Evolutionary conservation across 2,797 vertebrate species (phyloP).

Genomic region (Psittacula echo): DNA sequence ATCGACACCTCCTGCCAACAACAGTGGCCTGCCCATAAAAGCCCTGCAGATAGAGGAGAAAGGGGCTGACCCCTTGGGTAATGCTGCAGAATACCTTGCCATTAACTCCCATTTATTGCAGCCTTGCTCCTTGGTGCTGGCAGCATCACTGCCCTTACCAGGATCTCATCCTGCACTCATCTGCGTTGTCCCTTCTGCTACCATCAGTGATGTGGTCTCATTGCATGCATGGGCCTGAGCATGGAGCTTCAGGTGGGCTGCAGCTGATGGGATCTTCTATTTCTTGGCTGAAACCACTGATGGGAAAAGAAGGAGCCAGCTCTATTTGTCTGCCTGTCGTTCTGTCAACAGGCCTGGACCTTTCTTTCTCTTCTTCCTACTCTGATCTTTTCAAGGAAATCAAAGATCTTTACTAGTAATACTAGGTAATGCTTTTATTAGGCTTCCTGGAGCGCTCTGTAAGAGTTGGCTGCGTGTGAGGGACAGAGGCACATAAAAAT

Average conservation of each 20-base stretch:
- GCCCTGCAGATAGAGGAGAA: background rate
- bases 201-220: background rate
- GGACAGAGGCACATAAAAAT: slow-evolving; percentile 19
- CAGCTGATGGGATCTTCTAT: background rate
- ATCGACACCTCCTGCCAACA: background rate
- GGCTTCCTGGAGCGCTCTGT: background rate
- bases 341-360: background rate
- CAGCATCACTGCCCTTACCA: background rate
- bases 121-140: background rate
- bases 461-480: background rate
- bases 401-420: background rate
- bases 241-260: background rate
- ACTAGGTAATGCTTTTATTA: background rate
- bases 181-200: background rate
- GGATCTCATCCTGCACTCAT: background rate
- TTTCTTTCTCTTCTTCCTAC: background rate
- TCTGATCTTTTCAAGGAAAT: background rate
- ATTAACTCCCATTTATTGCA: background rate
- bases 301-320: background rate
- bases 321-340: background rate
- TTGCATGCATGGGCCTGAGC: background rate
- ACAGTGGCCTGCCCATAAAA: background rate
- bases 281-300: background rate
- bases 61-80: background rate
- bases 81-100: background rate